Evolutionary conservation across 2,888 invertebrate genomes (phyloP).

Genomic region (Xestoiulus laeticollis): DNA sequence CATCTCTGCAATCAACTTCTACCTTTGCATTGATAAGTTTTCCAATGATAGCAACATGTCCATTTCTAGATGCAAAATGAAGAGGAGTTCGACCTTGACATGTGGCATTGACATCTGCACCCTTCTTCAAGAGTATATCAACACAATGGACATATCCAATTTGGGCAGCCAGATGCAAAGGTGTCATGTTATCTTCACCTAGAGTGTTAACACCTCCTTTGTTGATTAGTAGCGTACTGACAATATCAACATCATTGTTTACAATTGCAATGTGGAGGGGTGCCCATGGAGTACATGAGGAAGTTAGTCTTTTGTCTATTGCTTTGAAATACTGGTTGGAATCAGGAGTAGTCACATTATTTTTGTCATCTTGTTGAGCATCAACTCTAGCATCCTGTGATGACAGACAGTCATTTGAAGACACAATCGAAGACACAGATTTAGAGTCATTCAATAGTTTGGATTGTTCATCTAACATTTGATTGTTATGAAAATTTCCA

Average conservation of each 20-base stretch:
- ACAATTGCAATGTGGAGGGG: slow-evolving; percentile 65
- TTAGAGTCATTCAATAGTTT: background rate
- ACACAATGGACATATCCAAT: background rate
- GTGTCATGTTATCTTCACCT: background rate
- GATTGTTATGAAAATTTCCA: background rate
- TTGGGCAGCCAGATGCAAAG: slow-evolving; percentile 8
- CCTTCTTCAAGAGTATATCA: background rate
- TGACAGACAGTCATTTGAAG: background rate
- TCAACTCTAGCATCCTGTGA: background rate
- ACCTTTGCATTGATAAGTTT: background rate
- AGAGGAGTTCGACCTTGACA: background rate
- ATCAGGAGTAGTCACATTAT: background rate
- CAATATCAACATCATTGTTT: background rate
- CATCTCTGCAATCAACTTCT: slow-evolving; percentile 62
- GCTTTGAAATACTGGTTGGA: too few species aligned
- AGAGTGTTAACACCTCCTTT: background rate
- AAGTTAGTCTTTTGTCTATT: background rate
- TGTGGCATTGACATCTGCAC: background rate
- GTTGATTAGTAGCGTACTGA: background rate
- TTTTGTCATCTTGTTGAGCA: background rate
- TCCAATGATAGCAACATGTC: background rate
- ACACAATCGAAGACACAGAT: background rate
- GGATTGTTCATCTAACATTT: background rate
- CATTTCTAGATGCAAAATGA: background rate
- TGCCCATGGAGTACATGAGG: background rate